These are phyloP conservation scores for Picathartes gymnocephalus DNA, from an alignment of 2,113 vertebrate species.

Conservation along the genomic window DNA sequence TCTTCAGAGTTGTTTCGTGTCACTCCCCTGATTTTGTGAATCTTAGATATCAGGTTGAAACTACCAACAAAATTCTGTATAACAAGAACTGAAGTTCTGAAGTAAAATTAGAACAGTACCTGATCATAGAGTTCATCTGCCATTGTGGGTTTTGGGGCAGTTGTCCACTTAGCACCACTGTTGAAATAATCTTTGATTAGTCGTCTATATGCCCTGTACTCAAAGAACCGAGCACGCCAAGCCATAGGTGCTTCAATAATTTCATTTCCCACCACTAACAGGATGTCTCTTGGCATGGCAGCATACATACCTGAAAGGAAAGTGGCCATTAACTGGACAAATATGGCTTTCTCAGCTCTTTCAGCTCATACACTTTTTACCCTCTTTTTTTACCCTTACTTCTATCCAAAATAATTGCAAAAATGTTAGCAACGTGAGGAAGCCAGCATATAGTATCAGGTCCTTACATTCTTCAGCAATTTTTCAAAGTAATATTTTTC, in stretches of 20 bases:
- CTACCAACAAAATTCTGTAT: background rate
- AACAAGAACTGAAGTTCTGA: background rate
- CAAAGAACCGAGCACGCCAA: constrained; percentile 97
- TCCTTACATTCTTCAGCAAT: background rate
- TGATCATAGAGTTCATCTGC: constrained; percentile 90
- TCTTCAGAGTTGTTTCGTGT: background rate
- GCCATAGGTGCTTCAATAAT: constrained; percentile 99
- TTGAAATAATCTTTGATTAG: constrained; percentile 97
- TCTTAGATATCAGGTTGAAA: background rate
- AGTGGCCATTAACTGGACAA: background rate
- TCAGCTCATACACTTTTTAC: background rate
- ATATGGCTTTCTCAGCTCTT: background rate
- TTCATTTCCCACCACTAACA: constrained; percentile 94
- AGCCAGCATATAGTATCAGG: background rate
- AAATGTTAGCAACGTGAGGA: background rate
- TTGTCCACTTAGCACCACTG: constrained; percentile 95
- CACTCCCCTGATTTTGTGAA: background rate
- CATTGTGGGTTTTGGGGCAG: constrained; percentile 97
- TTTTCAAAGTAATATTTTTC: background rate
- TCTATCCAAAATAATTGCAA: background rate
- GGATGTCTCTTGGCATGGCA: constrained; percentile 97
- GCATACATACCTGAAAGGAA: constrained; percentile 88
- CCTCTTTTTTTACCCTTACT: background rate
- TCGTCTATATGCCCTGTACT: constrained; percentile 92
- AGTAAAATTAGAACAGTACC: constrained; percentile 64